phyloP scores from a whole-genome alignment of 2,888 invertebrate species.

The Xestia sexstrigata region DNA sequence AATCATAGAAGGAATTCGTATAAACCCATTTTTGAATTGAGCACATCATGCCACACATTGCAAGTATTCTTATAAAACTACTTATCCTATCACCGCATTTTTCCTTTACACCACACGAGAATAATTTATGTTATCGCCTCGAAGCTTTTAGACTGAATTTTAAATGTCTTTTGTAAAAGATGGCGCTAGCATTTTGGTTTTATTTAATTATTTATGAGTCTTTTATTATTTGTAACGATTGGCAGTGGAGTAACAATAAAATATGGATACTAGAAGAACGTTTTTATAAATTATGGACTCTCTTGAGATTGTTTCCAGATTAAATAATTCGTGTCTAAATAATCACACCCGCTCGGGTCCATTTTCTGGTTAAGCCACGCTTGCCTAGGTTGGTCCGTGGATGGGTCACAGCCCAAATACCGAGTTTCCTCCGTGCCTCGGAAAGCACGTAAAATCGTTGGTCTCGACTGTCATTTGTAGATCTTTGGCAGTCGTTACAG shows the following conservation, averaged over 20 bases:
- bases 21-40: not conserved
- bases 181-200: constrained; percentile 19
- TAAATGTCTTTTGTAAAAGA: constrained; percentile 38
- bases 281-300: not conserved
- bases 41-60: not conserved
- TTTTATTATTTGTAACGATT: not conserved
- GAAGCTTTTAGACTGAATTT: constrained; percentile 44
- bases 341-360: no score
- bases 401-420: no score
- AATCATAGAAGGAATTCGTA: not conserved
- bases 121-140: constrained; percentile 46
- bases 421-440: no score
- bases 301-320: not conserved
- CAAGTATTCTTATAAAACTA: constrained; percentile 25
- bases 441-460: no score
- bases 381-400: no score
- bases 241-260: not conserved
- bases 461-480: no score
- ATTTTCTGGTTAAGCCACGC: no score
- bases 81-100: constrained; percentile 29
- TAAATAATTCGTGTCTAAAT: not conserved
- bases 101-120: constrained; percentile 26
- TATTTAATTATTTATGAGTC: constrained; percentile 18
- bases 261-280: not conserved
- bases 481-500: no score